A percentile compares a stretch with the other conserved stretches of the same genome.
Conservation (phyloP, 2,113 vertebrate species). For the Triplophysa tibetana region DNA sequence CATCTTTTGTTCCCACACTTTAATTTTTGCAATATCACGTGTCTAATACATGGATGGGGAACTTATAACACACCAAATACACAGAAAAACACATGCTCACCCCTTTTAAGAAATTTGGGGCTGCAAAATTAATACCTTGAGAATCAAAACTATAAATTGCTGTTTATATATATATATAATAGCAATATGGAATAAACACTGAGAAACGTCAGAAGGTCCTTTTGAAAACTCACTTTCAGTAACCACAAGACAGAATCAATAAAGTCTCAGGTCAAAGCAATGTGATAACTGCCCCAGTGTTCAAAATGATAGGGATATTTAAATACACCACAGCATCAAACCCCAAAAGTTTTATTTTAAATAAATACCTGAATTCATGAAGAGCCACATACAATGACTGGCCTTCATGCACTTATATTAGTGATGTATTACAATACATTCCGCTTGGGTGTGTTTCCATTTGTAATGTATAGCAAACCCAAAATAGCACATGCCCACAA, state of each 20-base stretch:
- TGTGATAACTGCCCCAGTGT: too few species aligned
- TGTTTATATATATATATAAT: conserved; percentile 1
- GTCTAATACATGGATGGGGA: too few species aligned
- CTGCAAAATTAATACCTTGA: too few species aligned
- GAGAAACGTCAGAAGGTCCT: background rate
- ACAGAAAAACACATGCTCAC: too few species aligned
- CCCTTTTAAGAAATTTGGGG: too few species aligned
- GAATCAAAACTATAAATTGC: background rate
- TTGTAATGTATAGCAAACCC: background rate
- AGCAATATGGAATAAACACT: background rate
- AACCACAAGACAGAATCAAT: background rate
- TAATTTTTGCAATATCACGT: too few species aligned
- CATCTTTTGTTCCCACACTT: too few species aligned
- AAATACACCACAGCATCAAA: background rate
- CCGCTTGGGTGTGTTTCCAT: background rate
- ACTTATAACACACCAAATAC: too few species aligned
- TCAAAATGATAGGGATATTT: background rate
- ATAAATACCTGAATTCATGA: background rate
- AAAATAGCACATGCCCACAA: background rate
- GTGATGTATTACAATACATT: background rate
- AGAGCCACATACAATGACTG: background rate
- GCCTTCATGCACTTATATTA: background rate
- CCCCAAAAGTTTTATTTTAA: background rate
- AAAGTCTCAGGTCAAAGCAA: background rate
- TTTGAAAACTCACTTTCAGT: background rate